A percentile compares a stretch with the other conserved stretches of the same genome.
phyloP scores from a whole-genome alignment of 2,797 vertebrate species.

The Aphelocoma californica region DNA sequence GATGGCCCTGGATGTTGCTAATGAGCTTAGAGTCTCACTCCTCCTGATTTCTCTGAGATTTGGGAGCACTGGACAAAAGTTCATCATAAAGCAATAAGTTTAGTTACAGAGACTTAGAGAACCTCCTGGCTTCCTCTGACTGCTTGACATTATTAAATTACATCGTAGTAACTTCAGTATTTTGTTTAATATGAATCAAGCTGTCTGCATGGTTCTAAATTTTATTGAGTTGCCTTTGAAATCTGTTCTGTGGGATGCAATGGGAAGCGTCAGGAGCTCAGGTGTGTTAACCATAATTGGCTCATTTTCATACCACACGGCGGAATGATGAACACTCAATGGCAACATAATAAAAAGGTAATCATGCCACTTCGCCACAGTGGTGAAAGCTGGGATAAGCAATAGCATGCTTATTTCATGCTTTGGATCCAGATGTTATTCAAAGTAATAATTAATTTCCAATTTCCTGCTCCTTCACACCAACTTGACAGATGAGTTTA shows the following conservation, averaged over 20 bases:
- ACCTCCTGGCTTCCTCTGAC: background rate
- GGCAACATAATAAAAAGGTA: background rate
- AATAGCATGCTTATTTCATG: background rate
- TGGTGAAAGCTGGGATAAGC: background rate
- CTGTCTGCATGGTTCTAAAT: background rate
- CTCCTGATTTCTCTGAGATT: background rate
- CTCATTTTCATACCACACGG: conserved; percentile 4
- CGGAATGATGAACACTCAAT: background rate
- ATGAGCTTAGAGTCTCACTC: background rate
- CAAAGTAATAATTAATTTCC: background rate
- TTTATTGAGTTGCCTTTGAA: conserved; percentile 34
- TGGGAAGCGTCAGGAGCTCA: background rate
- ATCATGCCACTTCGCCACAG: background rate
- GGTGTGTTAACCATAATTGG: background rate
- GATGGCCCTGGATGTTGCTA: background rate
- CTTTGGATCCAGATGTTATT: background rate
- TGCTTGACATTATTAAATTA: background rate
- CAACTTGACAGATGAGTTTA: background rate
- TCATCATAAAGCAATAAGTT: background rate
- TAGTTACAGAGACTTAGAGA: background rate
- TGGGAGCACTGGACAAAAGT: background rate
- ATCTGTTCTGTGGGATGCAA: background rate
- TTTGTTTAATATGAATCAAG: conserved; percentile 10
- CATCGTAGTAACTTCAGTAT: background rate
- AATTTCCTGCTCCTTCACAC: background rate